Conservation (phyloP, 2,797 vertebrate species). For the Loriculus beryllinus region DNA sequence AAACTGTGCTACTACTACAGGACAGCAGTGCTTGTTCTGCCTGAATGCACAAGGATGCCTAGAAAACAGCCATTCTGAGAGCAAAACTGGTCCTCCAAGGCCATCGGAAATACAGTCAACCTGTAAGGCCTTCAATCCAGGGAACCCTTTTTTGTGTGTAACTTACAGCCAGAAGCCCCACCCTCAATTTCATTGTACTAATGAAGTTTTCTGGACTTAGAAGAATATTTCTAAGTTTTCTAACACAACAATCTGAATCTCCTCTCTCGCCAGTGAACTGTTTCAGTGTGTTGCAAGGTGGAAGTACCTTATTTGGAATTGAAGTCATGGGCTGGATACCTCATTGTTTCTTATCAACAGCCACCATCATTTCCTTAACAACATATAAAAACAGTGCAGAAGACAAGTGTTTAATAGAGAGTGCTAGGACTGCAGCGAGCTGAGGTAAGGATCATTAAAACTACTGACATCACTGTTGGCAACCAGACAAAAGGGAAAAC, state of each 20-base stretch:
- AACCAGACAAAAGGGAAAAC: conserved; percentile 76
- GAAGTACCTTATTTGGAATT: conserved; percentile 11
- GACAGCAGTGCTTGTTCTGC: background rate
- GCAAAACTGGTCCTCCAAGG: background rate
- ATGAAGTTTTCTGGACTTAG: background rate
- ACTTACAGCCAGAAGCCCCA: background rate
- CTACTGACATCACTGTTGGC: conserved; percentile 80
- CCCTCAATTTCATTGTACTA: background rate
- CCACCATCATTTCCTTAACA: conserved; percentile 73
- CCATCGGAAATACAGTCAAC: background rate
- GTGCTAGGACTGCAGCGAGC: conserved; percentile 23
- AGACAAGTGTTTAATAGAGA: conserved; percentile 44
- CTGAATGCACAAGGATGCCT: background rate
- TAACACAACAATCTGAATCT: background rate
- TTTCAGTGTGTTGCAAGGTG: background rate
- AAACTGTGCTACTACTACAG: background rate
- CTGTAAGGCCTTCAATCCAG: background rate
- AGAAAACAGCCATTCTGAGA: background rate
- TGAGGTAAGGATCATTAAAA: conserved; percentile 75
- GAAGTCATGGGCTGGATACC: conserved; percentile 37
- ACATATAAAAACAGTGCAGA: conserved; percentile 43
- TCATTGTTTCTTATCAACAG: conserved; percentile 69
- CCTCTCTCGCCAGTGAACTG: background rate
- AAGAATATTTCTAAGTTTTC: background rate
- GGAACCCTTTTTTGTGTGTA: background rate